Conservation (phyloP, 1,140 invertebrate species). For the Cyphomyrmex costatus region DNA sequence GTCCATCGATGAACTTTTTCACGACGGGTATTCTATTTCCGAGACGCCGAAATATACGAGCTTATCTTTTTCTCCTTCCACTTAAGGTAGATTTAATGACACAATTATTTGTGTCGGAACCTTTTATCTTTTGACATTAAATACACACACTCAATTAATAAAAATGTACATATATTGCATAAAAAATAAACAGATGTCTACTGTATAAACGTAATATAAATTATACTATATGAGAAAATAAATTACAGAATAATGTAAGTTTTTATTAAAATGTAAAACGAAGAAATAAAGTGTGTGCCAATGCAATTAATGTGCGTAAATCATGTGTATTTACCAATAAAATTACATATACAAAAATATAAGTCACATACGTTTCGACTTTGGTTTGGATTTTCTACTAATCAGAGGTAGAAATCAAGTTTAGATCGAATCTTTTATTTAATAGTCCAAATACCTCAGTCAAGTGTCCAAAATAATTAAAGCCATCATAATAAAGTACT, state of each 20-base stretch:
- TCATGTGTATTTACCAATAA: too few species aligned
- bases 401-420: too few species aligned
- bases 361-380: too few species aligned
- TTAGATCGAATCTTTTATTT: too few species aligned
- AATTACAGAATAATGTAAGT: neutral
- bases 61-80: neutral
- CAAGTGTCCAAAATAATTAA: too few species aligned
- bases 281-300: too few species aligned
- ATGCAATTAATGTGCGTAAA: too few species aligned
- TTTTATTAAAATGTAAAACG: too few species aligned
- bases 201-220: neutral
- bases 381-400: too few species aligned
- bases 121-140: neutral
- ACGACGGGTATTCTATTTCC: neutral
- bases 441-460: too few species aligned
- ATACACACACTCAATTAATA: neutral
- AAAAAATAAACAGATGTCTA: neutral
- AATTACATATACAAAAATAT: too few species aligned
- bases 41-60: neutral
- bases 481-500: too few species aligned
- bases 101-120: neutral
- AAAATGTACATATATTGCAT: neutral
- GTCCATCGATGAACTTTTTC: neutral
- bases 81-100: neutral
- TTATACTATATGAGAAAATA: neutral